phyloP scores from a whole-genome alignment of 2,888 invertebrate genomes.

The Harmothoe impar region DNA sequence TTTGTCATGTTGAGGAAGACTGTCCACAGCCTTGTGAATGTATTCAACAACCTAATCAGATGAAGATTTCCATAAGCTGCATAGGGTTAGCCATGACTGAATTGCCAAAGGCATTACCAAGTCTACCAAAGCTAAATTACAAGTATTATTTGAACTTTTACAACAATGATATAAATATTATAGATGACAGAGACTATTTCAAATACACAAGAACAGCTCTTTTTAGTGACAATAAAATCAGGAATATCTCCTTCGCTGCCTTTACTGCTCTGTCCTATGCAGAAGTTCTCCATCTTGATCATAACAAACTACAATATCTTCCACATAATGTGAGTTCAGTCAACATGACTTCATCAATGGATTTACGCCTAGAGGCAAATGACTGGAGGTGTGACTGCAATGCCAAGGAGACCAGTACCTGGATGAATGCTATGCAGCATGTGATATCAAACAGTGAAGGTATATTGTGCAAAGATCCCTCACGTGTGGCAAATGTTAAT shows the following conservation, averaged over 20 bases:
- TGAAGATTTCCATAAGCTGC: background rate
- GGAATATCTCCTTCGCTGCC: background rate
- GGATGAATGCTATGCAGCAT: background rate
- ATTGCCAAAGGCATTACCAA: background rate
- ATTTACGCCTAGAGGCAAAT: background rate
- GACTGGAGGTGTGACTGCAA: constrained; percentile 1
- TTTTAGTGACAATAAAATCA: background rate
- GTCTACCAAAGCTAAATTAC: background rate
- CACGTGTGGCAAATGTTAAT: background rate
- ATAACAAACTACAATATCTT: constrained; percentile 1
- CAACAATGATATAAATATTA: background rate
- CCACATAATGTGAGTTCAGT: background rate
- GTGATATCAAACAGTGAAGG: background rate
- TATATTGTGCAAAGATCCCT: background rate
- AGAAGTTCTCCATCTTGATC: background rate
- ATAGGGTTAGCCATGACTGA: background rate
- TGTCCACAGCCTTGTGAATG: constrained; percentile 8
- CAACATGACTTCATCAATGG: background rate
- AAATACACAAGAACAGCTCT: background rate
- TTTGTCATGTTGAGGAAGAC: background rate
- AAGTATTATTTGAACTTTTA: background rate
- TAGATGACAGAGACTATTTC: background rate
- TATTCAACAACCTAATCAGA: background rate
- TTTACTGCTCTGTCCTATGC: background rate
- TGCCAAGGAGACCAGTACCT: background rate